Evolutionary conservation across 2,888 invertebrate genomes (phyloP), one percentile per base, ranked within the genome.

Genomic region (Cryptus viduatorius): DNA sequence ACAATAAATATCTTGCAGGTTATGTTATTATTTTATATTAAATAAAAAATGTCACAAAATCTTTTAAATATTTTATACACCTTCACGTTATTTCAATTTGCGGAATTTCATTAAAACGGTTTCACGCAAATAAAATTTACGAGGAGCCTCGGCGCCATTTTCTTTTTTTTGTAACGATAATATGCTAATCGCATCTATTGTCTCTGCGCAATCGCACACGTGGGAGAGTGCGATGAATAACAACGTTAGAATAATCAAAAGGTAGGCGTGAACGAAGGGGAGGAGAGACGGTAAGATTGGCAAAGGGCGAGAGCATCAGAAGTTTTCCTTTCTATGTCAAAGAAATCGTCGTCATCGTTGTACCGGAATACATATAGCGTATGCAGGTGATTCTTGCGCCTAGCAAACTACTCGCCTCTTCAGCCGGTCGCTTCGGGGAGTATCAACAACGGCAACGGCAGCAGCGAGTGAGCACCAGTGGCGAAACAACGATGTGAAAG

Each of bases 401-500:
- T 24, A 46, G 14, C 75, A 19, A 19, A 61, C 72, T 61, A n/a
- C 29, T 31, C 75, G 31, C 12, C 75, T 48, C 12, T 37, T n/a
- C 12, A 64, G 46, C 46, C 46, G 42, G 5, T 24, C 24, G 75
- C 16, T 50, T 64, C 50, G 73, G 7, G 24, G 29, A 56, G 56
- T 16, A 53, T 16, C 53, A 53, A 19, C 53, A 53, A 19, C 53
- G 7, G 8, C 53, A 19, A 19, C 19, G 53, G 16, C 53, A 42
- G 65, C 37, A 53, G 50, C 65, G 64, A 29, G 53, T 24, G 46
- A 56, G 79, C 79, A 65, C 83, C 64, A 85, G 86, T 89, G 91
- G 90, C 89, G 91, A 91, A 92, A 92, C 89, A 88, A 89, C 89
- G 87, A 90, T 89, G 92, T 92, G 92, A 93, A 93, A 93, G 92